These are phyloP conservation scores for Harmothoe impar DNA, from an alignment of 2,888 invertebrate genomes.

Conservation along the genomic window DNA sequence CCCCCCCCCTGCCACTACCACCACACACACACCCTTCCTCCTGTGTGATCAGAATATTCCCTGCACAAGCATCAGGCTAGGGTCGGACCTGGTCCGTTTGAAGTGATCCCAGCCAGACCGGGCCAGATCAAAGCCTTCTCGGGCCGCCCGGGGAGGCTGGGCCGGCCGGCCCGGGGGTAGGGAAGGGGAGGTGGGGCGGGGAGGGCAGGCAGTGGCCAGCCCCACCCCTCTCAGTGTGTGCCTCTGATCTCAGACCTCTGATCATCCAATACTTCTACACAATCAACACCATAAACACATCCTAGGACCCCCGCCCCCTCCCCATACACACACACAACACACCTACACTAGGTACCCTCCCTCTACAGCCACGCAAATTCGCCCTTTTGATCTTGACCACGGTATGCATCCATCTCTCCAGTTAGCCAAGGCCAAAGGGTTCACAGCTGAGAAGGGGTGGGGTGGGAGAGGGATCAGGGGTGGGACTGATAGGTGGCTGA, in stretches of 20 bases:
- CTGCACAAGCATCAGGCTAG: slow-evolving; percentile 31
- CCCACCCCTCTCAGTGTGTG: neutral
- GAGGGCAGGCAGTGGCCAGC: slow-evolving; percentile 33
- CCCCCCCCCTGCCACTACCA: neutral
- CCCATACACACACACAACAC: too few relatives aligned
- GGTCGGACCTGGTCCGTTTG: slow-evolving; percentile 20
- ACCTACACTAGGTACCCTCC: neutral
- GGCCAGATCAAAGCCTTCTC: slow-evolving; percentile 1
- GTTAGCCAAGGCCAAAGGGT: slow-evolving; percentile 45
- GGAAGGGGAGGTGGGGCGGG: neutral
- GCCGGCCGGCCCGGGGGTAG: neutral
- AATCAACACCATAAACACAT: slow-evolving; percentile 58
- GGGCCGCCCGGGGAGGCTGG: neutral
- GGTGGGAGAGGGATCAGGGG: slow-evolving; percentile 41
- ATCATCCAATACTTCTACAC: slow-evolving; percentile 58
- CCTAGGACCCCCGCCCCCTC: slow-evolving; percentile 24
- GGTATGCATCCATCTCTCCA: slow-evolving; percentile 54
- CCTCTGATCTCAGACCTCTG: slow-evolving; percentile 49
- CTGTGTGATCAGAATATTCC: slow-evolving; percentile 51
- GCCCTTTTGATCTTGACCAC: slow-evolving; percentile 44
- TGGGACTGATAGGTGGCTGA: neutral
- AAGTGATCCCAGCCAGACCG: slow-evolving; percentile 39
- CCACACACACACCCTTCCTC: neutral
- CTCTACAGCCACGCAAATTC: slow-evolving; percentile 51
- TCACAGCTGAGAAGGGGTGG: neutral